Evolutionary conservation across 2,797 vertebrate genomes (phyloP).

Genomic region (Choloepus didactylus): DNA sequence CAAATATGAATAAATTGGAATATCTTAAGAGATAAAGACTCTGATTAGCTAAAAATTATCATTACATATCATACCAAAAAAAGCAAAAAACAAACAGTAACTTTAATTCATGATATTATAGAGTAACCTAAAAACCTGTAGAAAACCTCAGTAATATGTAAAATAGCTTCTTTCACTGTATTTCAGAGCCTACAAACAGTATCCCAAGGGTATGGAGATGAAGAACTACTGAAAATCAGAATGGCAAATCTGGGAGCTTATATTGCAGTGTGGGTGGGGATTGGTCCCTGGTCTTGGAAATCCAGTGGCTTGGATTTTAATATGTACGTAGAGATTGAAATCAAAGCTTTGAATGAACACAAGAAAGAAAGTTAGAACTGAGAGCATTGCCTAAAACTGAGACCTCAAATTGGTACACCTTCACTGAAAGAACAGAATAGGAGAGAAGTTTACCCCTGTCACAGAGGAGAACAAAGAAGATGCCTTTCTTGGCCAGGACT

Average conservation of each 20-base stretch:
- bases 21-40: not conserved
- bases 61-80: not conserved
- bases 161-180: constrained; percentile 35
- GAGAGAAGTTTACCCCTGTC: not conserved
- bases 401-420: not conserved
- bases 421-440: not conserved
- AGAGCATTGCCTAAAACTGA: not conserved
- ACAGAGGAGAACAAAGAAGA: not conserved
- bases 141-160: not conserved
- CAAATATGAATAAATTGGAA: constrained; percentile 54
- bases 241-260: not conserved
- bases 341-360: not conserved
- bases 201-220: not conserved
- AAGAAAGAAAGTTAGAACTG: not conserved
- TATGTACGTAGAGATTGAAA: not conserved
- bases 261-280: not conserved
- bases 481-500: not conserved
- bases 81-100: constrained; percentile 6
- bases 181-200: not conserved
- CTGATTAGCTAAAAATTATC: not conserved
- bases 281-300: not conserved
- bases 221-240: constrained; percentile 26
- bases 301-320: constrained; percentile 26
- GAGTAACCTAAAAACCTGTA: not conserved
- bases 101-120: not conserved